Evolutionary conservation across 1,140 invertebrate genomes (phyloP).

Genomic region (Drosophila takahashii): DNA sequence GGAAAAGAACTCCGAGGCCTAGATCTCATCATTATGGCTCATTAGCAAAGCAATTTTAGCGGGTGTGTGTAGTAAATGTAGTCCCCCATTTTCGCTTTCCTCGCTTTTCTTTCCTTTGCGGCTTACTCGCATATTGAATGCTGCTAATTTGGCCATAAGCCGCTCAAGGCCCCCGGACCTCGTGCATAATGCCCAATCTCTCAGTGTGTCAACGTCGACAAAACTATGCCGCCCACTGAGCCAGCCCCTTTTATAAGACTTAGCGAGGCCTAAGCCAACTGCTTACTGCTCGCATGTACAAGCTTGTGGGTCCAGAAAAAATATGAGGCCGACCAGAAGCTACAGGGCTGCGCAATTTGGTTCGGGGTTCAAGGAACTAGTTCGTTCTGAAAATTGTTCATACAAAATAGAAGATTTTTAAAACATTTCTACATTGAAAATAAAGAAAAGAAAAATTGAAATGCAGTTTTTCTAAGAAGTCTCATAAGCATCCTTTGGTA

Average conservation of each 20-base stretch:
- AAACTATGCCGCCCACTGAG: constrained; percentile 46
- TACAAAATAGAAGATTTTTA: not conserved
- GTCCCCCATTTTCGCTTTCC: constrained; percentile 1
- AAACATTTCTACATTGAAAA: too few species aligned
- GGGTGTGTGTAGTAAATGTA: constrained; percentile 49
- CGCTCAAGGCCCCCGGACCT: constrained; percentile 28
- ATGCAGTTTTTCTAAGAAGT: too few species aligned
- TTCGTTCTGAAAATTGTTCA: constrained; percentile 20
- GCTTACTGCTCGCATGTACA: constrained; percentile 67
- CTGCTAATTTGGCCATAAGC: constrained; percentile 78
- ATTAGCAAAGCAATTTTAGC: constrained; percentile 77
- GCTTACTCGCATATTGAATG: constrained; percentile 72
- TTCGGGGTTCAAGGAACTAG: constrained; percentile 18
- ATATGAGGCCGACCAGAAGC: constrained; percentile 24
- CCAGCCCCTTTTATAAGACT: constrained; percentile 10
- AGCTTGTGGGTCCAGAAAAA: constrained; percentile 34
- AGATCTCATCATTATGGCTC: constrained; percentile 78
- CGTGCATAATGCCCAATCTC: constrained; percentile 66
- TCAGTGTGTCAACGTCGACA: constrained; percentile 55
- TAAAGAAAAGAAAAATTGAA: too few species aligned
- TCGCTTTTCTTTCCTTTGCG: constrained; percentile 13
- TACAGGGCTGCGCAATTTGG: constrained; percentile 22
- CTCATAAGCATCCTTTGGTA: too few species aligned
- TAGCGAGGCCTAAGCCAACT: constrained; percentile 62
- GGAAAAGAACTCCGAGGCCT: constrained; percentile 43